Evolutionary conservation across 2,113 vertebrate species (phyloP).

Genomic region (Tinamus guttatus): DNA sequence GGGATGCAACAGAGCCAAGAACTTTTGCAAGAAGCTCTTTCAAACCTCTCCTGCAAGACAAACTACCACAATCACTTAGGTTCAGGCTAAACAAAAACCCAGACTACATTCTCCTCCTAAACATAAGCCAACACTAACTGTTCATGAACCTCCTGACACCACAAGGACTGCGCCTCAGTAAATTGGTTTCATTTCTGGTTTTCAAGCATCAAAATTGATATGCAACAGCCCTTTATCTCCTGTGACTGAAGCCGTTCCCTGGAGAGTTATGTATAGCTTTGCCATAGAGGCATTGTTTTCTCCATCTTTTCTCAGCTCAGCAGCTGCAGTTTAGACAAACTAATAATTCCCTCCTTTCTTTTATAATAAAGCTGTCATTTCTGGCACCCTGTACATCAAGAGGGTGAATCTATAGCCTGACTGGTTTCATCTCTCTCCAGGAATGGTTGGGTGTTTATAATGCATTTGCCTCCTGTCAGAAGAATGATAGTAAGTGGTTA

Average conservation of each 20-base stretch:
- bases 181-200: constrained; percentile 50
- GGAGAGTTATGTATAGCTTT: constrained; percentile 51
- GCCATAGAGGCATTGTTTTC: constrained; percentile 60
- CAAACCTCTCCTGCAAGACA: background rate
- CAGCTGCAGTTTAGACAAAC: constrained; percentile 65
- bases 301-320: constrained; percentile 58
- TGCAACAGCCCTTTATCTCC: constrained; percentile 28
- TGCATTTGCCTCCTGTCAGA: constrained; percentile 64
- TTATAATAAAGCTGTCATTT: constrained; percentile 69
- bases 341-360: constrained; percentile 56
- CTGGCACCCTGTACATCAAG: constrained; percentile 53
- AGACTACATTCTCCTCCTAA: background rate
- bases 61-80: constrained; percentile 21
- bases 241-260: constrained; percentile 17
- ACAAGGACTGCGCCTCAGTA: background rate
- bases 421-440: constrained; percentile 45
- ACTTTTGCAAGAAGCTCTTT: background rate
- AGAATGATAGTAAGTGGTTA: constrained; percentile 46
- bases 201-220: constrained; percentile 57
- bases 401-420: constrained; percentile 58
- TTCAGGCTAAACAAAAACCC: background rate
- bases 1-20: background rate
- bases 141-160: constrained; percentile 13
- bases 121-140: constrained; percentile 41
- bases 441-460: constrained; percentile 55